Evolutionary conservation across 2,113 vertebrate species (phyloP).

Genomic region (Bungarus multicinctus): DNA sequence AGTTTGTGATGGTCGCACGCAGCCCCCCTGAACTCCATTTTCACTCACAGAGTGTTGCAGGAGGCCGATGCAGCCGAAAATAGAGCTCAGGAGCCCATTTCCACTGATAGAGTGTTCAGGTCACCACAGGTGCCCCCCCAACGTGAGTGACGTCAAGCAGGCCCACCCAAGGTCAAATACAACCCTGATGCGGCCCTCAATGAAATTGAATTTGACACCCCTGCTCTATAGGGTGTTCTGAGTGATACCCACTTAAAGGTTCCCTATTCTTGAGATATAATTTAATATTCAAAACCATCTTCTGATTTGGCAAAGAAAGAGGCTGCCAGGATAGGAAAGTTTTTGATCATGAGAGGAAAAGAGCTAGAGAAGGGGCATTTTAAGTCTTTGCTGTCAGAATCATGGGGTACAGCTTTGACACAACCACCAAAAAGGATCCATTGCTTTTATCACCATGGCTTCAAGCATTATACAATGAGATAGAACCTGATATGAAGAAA

Average conservation of each 20-base stretch:
- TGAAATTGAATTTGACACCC: no score
- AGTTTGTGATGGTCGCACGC: no score
- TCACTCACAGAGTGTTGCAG: no score
- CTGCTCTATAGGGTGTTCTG: background rate
- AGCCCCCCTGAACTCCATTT: no score
- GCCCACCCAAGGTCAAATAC: no score
- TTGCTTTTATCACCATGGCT: background rate
- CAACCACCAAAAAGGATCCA: background rate
- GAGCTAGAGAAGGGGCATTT: background rate
- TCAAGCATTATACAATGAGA: background rate
- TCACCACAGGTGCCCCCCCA: no score
- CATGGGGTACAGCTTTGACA: background rate
- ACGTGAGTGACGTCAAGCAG: no score
- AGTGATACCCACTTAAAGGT: background rate
- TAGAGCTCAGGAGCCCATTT: no score
- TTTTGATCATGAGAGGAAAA: background rate
- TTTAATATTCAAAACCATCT: background rate
- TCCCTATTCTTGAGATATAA: background rate
- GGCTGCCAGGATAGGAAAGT: background rate
- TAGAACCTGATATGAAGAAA: background rate
- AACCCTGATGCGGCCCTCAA: no score
- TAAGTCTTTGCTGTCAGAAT: background rate
- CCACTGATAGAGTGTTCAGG: no score
- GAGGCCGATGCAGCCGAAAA: no score
- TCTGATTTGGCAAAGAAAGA: background rate